Conservation (phyloP, 2,888 invertebrate genomes). For the Amiota minor region DNA sequence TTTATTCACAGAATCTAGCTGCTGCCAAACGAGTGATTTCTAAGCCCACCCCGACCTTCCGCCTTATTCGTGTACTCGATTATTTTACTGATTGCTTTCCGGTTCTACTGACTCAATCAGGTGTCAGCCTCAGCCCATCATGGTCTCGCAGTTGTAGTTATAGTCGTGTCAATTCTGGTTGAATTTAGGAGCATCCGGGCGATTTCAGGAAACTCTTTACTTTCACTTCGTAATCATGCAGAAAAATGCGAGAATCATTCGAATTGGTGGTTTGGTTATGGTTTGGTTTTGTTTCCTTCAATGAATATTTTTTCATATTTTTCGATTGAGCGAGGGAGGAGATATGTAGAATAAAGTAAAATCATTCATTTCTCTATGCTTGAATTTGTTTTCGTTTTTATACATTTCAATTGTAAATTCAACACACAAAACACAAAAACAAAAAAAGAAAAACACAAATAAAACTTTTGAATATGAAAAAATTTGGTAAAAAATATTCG, state of each 20-base stretch:
- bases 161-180: too few relatives aligned
- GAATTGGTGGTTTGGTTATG: not conserved
- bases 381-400: not conserved
- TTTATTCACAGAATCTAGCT: too few relatives aligned
- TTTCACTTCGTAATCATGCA: conserved; percentile 1
- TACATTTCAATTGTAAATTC: conserved; percentile 12
- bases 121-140: too few relatives aligned
- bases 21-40: not conserved
- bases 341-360: not conserved
- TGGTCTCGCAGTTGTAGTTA: too few relatives aligned
- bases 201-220: too few relatives aligned
- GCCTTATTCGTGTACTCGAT: conserved; percentile 48
- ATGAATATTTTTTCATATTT: not conserved
- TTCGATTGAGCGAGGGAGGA: not conserved
- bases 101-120: conserved; percentile 37
- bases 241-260: conserved; percentile 9
- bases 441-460: not conserved
- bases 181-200: too few relatives aligned
- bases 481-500: not conserved
- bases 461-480: not conserved
- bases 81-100: conserved; percentile 65
- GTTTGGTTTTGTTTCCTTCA: not conserved
- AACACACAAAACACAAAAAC: not conserved
- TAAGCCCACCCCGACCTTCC: not conserved
- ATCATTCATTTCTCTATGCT: too few relatives aligned